Percentiles rank a stretch among this genome's conserved stretches.
These are phyloP conservation scores for Crocallis elinguaria DNA, from an alignment of 2,888 invertebrate species.

Conservation along the genomic window DNA sequence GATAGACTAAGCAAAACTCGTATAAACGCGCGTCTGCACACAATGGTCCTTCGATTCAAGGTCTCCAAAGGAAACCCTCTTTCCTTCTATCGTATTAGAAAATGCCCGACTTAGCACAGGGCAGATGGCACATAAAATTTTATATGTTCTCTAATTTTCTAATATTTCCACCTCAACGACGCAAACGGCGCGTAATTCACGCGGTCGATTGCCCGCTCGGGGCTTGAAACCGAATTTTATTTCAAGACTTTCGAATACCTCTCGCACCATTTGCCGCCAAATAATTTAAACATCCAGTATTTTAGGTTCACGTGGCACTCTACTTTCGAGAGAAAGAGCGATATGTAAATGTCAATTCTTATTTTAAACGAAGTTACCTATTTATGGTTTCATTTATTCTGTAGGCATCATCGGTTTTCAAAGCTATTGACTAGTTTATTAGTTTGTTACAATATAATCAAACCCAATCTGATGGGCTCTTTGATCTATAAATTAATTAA, in stretches of 20 bases:
- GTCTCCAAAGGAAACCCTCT: slow-evolving; percentile 15
- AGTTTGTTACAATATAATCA: too few species aligned
- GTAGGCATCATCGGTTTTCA: too few species aligned
- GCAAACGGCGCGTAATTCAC: slow-evolving; percentile 27
- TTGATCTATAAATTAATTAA: too few species aligned
- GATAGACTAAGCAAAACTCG: slow-evolving; percentile 5
- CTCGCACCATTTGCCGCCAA: slow-evolving; percentile 25
- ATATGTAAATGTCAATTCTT: slow-evolving; percentile 1
- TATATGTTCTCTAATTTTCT: slow-evolving; percentile 24
- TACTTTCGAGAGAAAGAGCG: slow-evolving; percentile 1
- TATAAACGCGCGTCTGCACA: slow-evolving; percentile 20
- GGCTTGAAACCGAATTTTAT: slow-evolving; percentile 29
- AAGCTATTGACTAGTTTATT: too few species aligned
- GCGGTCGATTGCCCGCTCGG: slow-evolving; percentile 24
- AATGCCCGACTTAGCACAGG: slow-evolving; percentile 17
- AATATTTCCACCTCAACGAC: slow-evolving; percentile 33
- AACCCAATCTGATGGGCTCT: too few species aligned
- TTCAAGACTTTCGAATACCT: slow-evolving; percentile 23
- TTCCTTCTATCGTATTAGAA: slow-evolving; percentile 29
- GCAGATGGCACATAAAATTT: slow-evolving; percentile 20
- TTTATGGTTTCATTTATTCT: too few species aligned
- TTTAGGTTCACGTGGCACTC: slow-evolving; percentile 20
- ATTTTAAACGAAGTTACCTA: too few species aligned
- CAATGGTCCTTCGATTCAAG: slow-evolving; percentile 25
- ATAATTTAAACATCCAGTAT: slow-evolving; percentile 26